Base-by-base conservation (phyloP, 2,888 invertebrate species). In the Sthenelais limicola region DNA sequence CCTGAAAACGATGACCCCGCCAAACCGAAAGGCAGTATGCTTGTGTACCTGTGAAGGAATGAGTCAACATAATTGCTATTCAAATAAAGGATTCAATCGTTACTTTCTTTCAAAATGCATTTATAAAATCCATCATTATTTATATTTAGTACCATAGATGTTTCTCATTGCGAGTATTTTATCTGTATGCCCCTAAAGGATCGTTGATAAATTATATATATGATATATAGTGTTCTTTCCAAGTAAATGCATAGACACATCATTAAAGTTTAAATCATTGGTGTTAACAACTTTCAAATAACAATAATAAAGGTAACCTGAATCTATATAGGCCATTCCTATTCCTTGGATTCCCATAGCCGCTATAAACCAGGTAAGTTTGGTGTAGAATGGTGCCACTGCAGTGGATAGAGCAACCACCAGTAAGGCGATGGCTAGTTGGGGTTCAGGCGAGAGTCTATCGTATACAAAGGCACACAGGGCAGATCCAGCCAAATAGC, bases 11-110 rank as follows among this genome's bases (percentile, higher is more conserved):
- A 28, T 62, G 62, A 4, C 62, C 62, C 18, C 38, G 62, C 62
- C 62, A 62, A 24, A 38, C 62, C 35, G 62, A 62, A 21, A 62
- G 9, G 62, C 62, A 62, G 21, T 62, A 62, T 3, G 62, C 28
- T 43, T 62, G 62, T 24, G 62, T 62, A 35, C 62, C 62, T 62
- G 62, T 1, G 24, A 5, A 5, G 21, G 9, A 51, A 51, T 5
- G 7, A n/a, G n/a, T n/a, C n/a, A n/a, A n/a, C n/a, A n/a, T n/a
- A n/a, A n/a, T n/a, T n/a, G n/a, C n/a, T n/a, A n/a, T n/a, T n/a
- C n/a, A n/a, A n/a, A n/a, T n/a, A n/a, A n/a, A n/a, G n/a, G n/a
- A n/a, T n/a, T n/a, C n/a, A n/a, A n/a, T n/a, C n/a, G n/a, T n/a
- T n/a, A n/a, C n/a, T n/a, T n/a, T n/a, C n/a, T n/a, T n/a, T n/a